These are phyloP conservation scores for Babyrousa celebensis DNA, from an alignment of 2,797 vertebrate species.

Conservation along the genomic window DNA sequence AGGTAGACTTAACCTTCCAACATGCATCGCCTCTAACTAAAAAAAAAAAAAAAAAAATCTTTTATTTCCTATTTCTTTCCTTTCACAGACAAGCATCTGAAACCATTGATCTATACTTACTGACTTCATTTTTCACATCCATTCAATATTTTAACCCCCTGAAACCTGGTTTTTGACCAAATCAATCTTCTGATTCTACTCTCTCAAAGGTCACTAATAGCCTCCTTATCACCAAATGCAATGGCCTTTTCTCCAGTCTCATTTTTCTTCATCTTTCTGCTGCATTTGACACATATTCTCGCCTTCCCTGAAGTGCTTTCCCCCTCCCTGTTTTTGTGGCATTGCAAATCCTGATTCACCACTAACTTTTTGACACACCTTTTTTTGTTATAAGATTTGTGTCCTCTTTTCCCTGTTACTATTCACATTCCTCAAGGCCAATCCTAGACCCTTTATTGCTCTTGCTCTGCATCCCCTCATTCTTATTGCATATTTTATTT, in stretches of 20 bases:
- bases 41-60: no score
- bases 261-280: conserved; percentile 13
- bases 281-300: background rate
- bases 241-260: background rate
- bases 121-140: background rate
- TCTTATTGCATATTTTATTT: background rate
- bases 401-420: background rate
- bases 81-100: background rate
- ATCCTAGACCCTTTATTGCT: background rate
- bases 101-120: background rate
- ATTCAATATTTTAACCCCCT: conserved; percentile 6
- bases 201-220: background rate
- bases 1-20: background rate
- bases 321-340: background rate
- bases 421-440: background rate
- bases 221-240: background rate
- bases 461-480: background rate
- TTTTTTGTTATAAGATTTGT: background rate
- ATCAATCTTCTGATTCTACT: background rate
- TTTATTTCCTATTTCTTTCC: background rate
- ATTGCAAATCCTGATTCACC: background rate
- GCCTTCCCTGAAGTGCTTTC: background rate
- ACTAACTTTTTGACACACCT: background rate
- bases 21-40: background rate
- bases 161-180: conserved; percentile 33